A percentile compares a stretch with the other conserved stretches of the same genome.
phyloP scores from a whole-genome alignment of 1,140 invertebrate genomes.

The Macrosteles quadrilineatus region DNA sequence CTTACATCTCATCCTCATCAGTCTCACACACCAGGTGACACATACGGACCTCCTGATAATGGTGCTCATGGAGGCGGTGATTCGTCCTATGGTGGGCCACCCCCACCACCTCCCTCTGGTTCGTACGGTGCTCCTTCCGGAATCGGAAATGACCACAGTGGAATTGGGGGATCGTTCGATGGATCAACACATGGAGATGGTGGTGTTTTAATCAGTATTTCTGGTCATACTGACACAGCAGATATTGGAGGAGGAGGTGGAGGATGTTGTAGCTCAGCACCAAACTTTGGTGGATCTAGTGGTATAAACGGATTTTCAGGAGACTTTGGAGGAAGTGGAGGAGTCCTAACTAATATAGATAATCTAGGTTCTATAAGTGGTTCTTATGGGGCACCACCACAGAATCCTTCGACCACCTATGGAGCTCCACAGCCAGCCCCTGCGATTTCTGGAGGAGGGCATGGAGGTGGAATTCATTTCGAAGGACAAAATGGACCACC shows the following conservation, averaged over 20 bases:
- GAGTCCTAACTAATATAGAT: background rate
- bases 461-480: conserved; percentile 13
- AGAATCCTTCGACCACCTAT: conserved; percentile 23
- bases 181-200: conserved; percentile 10
- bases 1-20: conserved; percentile 45
- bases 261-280: conserved; percentile 25
- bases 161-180: background rate
- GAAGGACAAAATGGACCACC: background rate
- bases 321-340: background rate
- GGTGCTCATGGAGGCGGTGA: conserved; percentile 19
- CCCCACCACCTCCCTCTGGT: conserved; percentile 48
- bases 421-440: conserved; percentile 29
- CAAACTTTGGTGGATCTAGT: background rate
- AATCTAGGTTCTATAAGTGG: conserved; percentile 25
- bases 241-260: conserved; percentile 14
- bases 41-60: conserved; percentile 42
- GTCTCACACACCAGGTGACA: conserved; percentile 44
- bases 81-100: conserved; percentile 34
- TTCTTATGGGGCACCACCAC: conserved; percentile 34
- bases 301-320: background rate
- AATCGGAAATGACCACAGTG: background rate
- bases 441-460: background rate
- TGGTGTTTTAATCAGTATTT: conserved; percentile 1
- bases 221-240: conserved; percentile 12
- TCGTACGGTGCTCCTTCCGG: conserved; percentile 45